Percentiles rank a stretch among this genome's conserved stretches.
These are phyloP conservation scores for Masticophis lateralis DNA, from an alignment of 2,797 vertebrate species.

Conservation along the genomic window DNA sequence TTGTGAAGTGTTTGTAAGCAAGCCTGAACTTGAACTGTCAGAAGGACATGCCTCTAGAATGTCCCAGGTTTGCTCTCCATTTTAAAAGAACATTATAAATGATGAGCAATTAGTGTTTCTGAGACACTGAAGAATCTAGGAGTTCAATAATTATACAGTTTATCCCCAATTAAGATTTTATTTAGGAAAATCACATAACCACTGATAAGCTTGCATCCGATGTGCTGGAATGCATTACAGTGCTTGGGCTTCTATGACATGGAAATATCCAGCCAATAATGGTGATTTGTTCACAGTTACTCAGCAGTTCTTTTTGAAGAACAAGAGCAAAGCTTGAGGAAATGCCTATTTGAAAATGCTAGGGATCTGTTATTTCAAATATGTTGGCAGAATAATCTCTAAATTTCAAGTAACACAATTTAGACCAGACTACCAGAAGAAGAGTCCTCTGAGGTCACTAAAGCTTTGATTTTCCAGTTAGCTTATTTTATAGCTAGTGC, in stretches of 20 bases:
- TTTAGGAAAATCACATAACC: neutral
- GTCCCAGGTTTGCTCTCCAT: neutral
- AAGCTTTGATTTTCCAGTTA: constrained; percentile 76
- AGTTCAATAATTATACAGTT: neutral
- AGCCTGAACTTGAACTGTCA: neutral
- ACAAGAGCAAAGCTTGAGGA: constrained; percentile 34
- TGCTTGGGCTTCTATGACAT: neutral
- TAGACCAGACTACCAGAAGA: constrained; percentile 65
- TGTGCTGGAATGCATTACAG: neutral
- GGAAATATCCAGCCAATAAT: neutral
- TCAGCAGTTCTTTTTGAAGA: constrained; percentile 42
- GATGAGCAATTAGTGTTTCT: neutral
- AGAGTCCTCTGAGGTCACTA: constrained; percentile 71
- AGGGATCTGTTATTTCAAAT: constrained; percentile 62
- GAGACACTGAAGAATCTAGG: neutral
- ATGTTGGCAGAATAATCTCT: constrained; percentile 56
- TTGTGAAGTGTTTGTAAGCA: neutral
- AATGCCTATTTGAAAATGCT: constrained; percentile 51
- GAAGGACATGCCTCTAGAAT: neutral
- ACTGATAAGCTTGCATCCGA: neutral
- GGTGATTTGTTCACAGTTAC: constrained; percentile 34
- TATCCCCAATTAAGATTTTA: neutral
- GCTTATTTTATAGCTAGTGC: constrained; percentile 70
- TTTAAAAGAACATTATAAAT: neutral
- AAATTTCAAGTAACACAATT: constrained; percentile 71